A percentile compares a stretch with the other conserved stretches of the same genome.
Evolutionary conservation across 2,113 vertebrate genomes (phyloP).

Genomic region (Gavia stellata): DNA sequence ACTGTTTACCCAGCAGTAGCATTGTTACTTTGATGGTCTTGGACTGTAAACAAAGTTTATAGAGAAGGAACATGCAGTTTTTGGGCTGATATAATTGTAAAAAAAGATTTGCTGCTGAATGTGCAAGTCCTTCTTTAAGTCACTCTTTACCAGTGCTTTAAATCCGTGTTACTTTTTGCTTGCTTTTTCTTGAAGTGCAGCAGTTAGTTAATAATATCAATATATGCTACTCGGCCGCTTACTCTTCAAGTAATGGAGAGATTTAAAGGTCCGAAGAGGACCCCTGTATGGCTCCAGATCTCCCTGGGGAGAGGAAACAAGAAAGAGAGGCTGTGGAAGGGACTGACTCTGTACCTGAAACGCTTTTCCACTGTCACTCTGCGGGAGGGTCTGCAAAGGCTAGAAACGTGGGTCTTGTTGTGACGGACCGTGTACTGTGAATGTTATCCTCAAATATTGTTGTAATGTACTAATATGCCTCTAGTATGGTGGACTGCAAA

Average conservation of each 20-base stretch:
- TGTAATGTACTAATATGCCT: neutral
- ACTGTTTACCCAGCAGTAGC: neutral
- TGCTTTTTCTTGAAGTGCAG: neutral
- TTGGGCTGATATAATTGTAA: neutral
- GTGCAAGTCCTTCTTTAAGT: neutral
- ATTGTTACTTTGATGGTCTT: neutral
- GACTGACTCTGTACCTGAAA: neutral
- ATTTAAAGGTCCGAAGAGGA: neutral
- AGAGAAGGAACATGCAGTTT: neutral
- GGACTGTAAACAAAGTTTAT: neutral
- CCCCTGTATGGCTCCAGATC: neutral
- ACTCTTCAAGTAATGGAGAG: neutral
- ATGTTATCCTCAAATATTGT: neutral
- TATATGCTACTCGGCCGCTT: neutral
- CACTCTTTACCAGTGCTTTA: neutral
- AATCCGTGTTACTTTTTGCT: neutral
- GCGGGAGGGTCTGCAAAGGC: fast-evolving
- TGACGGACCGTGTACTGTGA: fast-evolving
- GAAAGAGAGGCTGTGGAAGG: neutral
- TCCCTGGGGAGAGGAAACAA: neutral
- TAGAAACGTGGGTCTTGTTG: neutral
- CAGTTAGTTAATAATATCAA: neutral
- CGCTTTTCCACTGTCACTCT: neutral
- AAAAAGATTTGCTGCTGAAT: neutral
- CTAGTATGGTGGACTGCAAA: no score